phyloP scores from a whole-genome alignment of 2,888 invertebrate species.

The Rotaria macrura region DNA sequence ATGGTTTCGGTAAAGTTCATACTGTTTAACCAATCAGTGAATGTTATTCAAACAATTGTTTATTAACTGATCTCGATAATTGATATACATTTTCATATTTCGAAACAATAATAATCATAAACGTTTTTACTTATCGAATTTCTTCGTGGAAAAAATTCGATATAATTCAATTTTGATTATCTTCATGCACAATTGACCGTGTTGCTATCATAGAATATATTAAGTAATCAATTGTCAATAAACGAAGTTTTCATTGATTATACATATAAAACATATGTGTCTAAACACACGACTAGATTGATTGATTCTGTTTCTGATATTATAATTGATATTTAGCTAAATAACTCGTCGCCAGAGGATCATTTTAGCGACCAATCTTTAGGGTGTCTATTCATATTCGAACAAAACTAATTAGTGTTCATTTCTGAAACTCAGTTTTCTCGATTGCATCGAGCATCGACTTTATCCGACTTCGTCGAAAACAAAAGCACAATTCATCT shows the following conservation, averaged over 20 bases:
- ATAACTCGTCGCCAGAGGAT: background rate
- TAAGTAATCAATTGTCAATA: too few relatives aligned
- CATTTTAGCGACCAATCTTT: too few relatives aligned
- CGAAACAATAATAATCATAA: too few relatives aligned
- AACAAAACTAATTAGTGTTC: too few relatives aligned
- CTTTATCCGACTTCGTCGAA: background rate
- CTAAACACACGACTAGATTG: background rate
- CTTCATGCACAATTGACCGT: background rate
- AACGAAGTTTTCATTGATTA: too few relatives aligned
- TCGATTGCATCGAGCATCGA: too few relatives aligned
- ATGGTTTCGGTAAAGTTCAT: background rate
- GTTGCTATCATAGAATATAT: background rate
- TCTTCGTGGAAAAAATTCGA: background rate
- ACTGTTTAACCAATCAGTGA: background rate
- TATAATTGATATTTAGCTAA: background rate
- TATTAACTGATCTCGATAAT: too few relatives aligned
- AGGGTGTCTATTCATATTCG: too few relatives aligned
- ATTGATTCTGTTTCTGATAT: background rate
- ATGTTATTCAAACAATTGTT: too few relatives aligned
- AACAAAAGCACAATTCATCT: background rate
- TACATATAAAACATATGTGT: too few relatives aligned
- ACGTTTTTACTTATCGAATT: background rate
- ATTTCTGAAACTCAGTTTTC: too few relatives aligned
- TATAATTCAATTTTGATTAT: background rate
- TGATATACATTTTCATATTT: too few relatives aligned